Evolutionary conservation across 37 sponge, comb jelly and placozoan species (phyloP).

Genomic region (Oopsacas minuta): DNA sequence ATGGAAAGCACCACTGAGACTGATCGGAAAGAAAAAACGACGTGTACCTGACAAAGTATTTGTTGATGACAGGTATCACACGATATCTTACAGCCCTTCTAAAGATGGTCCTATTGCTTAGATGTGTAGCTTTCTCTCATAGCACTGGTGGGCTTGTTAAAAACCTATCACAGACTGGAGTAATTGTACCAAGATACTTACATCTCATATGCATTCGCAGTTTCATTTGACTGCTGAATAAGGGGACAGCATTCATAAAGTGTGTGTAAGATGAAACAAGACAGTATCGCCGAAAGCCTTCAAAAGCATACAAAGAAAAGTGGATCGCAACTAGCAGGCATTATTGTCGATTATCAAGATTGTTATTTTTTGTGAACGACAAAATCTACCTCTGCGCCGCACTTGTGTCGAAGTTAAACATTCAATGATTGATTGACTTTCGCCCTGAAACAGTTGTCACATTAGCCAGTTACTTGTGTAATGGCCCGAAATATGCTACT

Average conservation of each 20-base stretch:
- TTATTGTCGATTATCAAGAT: background rate
- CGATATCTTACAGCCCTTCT: conserved; percentile 20
- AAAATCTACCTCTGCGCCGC: background rate
- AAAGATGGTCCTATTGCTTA: too few species aligned
- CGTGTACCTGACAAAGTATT: conserved; percentile 7
- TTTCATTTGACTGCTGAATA: background rate
- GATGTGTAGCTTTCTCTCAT: background rate
- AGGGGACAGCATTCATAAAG: background rate
- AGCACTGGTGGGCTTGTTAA: background rate
- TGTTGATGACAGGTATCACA: background rate
- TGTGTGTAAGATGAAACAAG: conserved; percentile 10
- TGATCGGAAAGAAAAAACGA: conserved; percentile 16
- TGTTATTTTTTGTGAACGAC: background rate
- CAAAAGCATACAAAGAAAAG: background rate
- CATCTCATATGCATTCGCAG: background rate
- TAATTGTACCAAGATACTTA: conserved; percentile 4
- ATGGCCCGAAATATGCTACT: background rate
- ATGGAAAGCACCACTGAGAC: conserved; percentile 19
- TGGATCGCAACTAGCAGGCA: background rate
- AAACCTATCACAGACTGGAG: conserved; percentile 19
- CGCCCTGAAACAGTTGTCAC: background rate
- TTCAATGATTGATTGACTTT: background rate
- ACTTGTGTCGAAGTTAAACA: background rate
- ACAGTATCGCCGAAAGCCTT: conserved; percentile 8
- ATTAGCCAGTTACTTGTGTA: background rate